Conservation (phyloP, 2,888 invertebrate genomes). For the Drosophila vallismaia region DNA sequence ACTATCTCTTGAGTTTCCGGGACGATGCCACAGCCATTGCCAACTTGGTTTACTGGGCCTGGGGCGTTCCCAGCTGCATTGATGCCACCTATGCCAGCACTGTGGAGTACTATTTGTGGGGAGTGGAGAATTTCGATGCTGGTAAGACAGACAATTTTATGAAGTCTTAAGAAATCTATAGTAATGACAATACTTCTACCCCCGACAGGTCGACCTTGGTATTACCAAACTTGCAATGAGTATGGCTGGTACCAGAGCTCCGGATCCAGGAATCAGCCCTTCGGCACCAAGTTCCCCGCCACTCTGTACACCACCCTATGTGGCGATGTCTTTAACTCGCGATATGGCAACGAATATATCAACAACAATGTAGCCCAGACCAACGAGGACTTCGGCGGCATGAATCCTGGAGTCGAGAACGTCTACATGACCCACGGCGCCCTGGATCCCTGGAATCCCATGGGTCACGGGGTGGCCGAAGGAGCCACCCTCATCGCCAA, state of each 20-base stretch:
- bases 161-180: background rate
- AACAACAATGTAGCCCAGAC: constrained; percentile 76
- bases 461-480: constrained; percentile 83
- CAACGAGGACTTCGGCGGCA: constrained; percentile 85
- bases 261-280: constrained; percentile 86
- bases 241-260: constrained; percentile 93
- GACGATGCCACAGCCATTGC: constrained; percentile 76
- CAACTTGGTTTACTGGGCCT: constrained; percentile 56
- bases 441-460: constrained; percentile 86
- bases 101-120: constrained; percentile 56
- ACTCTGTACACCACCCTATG: constrained; percentile 74
- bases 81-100: constrained; percentile 69
- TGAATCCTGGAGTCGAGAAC: constrained; percentile 83
- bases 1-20: constrained; percentile 58
- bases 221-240: constrained; percentile 93
- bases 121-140: constrained; percentile 47
- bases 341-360: constrained; percentile 64
- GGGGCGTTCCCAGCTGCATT: constrained; percentile 54
- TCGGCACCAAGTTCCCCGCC: constrained; percentile 82
- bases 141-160: constrained; percentile 55
- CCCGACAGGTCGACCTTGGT: constrained; percentile 89
- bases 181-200: background rate
- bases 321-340: constrained; percentile 71
- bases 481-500: constrained; percentile 76
- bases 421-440: constrained; percentile 85